Conservation (phyloP, 2,888 invertebrate genomes). For the Timema podura region DNA sequence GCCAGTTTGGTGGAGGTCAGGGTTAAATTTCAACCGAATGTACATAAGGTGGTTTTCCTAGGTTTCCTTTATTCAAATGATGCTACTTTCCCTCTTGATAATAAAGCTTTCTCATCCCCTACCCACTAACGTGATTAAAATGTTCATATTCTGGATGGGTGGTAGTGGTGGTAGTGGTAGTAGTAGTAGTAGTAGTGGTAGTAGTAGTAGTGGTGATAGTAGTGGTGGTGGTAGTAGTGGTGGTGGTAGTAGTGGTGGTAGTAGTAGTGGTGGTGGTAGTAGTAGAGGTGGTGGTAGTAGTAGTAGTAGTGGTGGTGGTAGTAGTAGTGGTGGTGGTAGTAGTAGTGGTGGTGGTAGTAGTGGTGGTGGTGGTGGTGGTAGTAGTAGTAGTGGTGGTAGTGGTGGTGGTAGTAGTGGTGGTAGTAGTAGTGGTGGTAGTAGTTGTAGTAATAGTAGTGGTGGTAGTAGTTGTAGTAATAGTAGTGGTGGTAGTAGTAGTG, state of each 20-base stretch:
- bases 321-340: conserved; percentile 13
- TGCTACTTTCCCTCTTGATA: too few species aligned
- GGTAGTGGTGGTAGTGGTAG: not conserved
- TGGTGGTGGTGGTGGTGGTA: conserved; percentile 8
- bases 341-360: conserved; percentile 12
- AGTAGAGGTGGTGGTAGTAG: conserved; percentile 5
- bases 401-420: conserved; percentile 10
- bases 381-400: conserved; percentile 14
- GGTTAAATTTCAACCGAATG: too few species aligned
- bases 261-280: conserved; percentile 13
- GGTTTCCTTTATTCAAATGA: too few species aligned
- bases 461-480: conserved; percentile 11
- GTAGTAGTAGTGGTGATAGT: too few species aligned
- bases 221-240: not conserved
- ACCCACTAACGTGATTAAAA: not conserved
- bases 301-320: conserved; percentile 5
- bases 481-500: conserved; percentile 11
- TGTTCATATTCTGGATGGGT: not conserved
- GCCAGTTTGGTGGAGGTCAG: too few species aligned
- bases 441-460: conserved; percentile 1
- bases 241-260: conserved; percentile 8
- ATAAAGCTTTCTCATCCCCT: too few species aligned
- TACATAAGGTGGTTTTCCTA: too few species aligned
- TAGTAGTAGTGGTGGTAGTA: conserved; percentile 13
- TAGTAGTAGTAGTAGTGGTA: not conserved